Evolutionary conservation across 2,113 vertebrate genomes (phyloP), one percentile per base, ranked within the genome.

Genomic region (Acrocephalus arundinaceus): DNA sequence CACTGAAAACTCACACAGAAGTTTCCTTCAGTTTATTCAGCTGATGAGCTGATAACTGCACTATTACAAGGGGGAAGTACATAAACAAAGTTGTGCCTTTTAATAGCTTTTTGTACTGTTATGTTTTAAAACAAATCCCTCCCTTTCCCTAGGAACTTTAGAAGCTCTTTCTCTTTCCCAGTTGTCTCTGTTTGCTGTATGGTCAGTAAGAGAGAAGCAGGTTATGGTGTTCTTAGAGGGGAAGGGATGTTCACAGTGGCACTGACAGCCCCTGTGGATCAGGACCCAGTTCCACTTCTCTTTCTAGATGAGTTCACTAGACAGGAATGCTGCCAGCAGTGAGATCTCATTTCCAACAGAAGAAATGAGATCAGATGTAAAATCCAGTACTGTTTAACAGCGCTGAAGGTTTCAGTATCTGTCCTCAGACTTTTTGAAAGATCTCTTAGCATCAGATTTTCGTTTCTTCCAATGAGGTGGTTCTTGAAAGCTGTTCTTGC

Each of bases 311-410:
- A 65, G 30, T 49, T 90, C 61, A 48, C 18, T 19, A 48, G 55
- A 24, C 72, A 54, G 0, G 1, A 65, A 75, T 0, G 0, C 15
- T 95, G 75, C 68, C 82, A 93, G 74, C 58, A 67, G 67, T 21
- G 30, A 66, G 75, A 86, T 83, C 88, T 90, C 9, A 0, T 93
- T 96, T 73, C 87, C 54, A 49, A 9, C 13, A 74, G 25, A 82
- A 94, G 75, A 93, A 82, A 82, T 66, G 37, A 92, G 84, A 91
- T 79, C 91, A 93, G 54, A 41, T 35, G 43, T 58, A 85, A 87
- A 93, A 87, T 61, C 67, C 54, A 82, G 70, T 43, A 14, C 10
- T 11, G 30, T 57, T 70, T 51, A 83, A 89, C 0, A 0, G 24
- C 51, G 74, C 17, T 41, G 61, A 80, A 70, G 67, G 46, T 77